phyloP scores from a whole-genome alignment of 2,888 invertebrate species.

The Myathropa florea region DNA sequence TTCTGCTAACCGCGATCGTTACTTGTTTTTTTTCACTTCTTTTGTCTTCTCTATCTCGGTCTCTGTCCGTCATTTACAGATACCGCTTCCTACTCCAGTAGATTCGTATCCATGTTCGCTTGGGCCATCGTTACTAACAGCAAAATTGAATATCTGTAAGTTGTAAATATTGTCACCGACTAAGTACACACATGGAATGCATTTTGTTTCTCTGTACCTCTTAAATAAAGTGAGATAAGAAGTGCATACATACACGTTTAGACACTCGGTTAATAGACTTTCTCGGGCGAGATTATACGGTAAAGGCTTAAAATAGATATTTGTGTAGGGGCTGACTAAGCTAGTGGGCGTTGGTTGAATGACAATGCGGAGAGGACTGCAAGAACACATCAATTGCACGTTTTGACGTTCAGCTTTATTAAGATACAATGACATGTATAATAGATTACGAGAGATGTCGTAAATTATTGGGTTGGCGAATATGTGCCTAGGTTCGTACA shows the following conservation, averaged over 20 bases:
- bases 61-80: conserved; percentile 10
- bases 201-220: neutral
- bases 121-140: neutral
- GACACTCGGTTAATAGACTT: neutral
- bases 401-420: neutral
- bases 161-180: neutral
- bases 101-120: conserved; percentile 16
- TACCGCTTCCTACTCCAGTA: conserved; percentile 40
- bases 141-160: conserved; percentile 6
- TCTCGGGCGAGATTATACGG: neutral
- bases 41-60: neutral
- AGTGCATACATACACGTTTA: neutral
- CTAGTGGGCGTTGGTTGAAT: neutral
- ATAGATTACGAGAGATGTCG: neutral
- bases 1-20: conserved; percentile 52
- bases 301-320: conserved; percentile 10
- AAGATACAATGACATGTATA: neutral
- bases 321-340: conserved; percentile 25
- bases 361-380: neutral
- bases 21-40: conserved; percentile 24
- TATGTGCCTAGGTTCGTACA: too few species aligned
- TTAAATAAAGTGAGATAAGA: neutral
- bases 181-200: neutral
- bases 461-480: neutral
- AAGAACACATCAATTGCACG: neutral